Percentiles rank a stretch among this genome's conserved stretches.
Evolutionary conservation across 2,888 invertebrate species (phyloP).

Genomic region (Sepiola atlantica): DNA sequence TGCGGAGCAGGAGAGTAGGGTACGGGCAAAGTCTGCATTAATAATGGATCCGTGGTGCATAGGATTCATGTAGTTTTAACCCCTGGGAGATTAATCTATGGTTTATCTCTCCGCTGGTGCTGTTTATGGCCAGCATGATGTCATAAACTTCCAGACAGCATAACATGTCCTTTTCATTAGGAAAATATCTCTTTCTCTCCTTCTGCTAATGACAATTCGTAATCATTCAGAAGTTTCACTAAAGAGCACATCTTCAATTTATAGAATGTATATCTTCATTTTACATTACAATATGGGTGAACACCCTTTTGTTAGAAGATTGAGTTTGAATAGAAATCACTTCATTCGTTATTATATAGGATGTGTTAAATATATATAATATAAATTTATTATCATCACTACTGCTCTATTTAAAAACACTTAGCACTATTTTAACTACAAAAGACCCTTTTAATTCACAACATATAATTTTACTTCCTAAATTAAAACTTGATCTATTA

Average conservation of each 20-base stretch:
- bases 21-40: neutral
- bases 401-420: too few species aligned
- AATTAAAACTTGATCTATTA: too few species aligned
- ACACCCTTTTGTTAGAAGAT: neutral
- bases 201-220: neutral
- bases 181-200: neutral
- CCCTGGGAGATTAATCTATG: neutral
- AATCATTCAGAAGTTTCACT: neutral
- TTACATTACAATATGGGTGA: neutral
- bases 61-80: slow-evolving; percentile 19
- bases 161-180: neutral
- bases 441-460: too few species aligned
- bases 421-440: too few species aligned
- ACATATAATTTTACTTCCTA: too few species aligned
- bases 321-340: neutral
- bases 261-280: neutral
- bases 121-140: neutral
- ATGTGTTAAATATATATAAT: too few species aligned
- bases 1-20: neutral
- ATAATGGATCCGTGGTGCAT: neutral
- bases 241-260: neutral
- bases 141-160: neutral
- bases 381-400: too few species aligned
- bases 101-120: neutral
- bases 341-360: neutral